Percentiles rank a stretch among this genome's conserved stretches.
These are phyloP conservation scores for Diceros bicornis DNA, from an alignment of 2,797 vertebrate genomes.

Conservation along the genomic window DNA sequence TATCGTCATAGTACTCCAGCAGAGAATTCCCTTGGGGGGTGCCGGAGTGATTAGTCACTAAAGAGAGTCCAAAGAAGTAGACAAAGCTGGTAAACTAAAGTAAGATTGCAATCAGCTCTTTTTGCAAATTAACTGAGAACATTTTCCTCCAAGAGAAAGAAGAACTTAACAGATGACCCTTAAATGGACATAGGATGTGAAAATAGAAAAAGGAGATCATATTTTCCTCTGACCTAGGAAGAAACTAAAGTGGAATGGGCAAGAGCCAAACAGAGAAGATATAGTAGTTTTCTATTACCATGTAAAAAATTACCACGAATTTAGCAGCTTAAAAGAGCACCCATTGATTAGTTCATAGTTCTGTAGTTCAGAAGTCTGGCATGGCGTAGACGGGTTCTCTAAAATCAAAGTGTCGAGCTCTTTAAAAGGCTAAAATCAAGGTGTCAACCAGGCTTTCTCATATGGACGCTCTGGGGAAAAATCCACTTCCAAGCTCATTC, in stretches of 20 bases:
- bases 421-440: background rate
- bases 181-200: background rate
- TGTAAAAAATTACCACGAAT: background rate
- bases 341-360: background rate
- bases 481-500: background rate
- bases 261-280: background rate
- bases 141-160: constrained; percentile 40
- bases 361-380: background rate
- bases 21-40: constrained; percentile 12
- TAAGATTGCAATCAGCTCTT: constrained; percentile 13
- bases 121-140: constrained; percentile 38
- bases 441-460: background rate
- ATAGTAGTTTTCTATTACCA: background rate
- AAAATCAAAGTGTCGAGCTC: background rate
- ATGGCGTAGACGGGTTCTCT: background rate
- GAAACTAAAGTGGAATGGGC: background rate
- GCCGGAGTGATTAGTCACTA: constrained; percentile 55
- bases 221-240: background rate
- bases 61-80: constrained; percentile 45
- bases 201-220: background rate
- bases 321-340: constrained; percentile 23
- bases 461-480: background rate
- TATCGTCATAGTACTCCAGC: constrained; percentile 21
- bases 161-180: background rate
- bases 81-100: constrained; percentile 13